Evolutionary conservation across 2,113 vertebrate genomes (phyloP).

Genomic region (Pogona vitticeps): DNA sequence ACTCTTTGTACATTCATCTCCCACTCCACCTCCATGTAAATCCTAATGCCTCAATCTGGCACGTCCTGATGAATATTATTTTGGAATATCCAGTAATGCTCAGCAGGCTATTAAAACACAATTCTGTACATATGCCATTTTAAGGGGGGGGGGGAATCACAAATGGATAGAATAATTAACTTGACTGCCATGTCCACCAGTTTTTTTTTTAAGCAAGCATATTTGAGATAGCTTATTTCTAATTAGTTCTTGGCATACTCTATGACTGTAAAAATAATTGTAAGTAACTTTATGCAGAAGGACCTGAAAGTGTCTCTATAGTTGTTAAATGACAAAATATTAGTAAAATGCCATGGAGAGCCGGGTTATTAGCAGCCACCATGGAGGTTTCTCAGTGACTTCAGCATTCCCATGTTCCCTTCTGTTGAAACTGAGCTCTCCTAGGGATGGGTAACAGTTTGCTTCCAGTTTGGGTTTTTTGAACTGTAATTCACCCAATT

Average conservation of each 20-base stretch:
- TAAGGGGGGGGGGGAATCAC: constrained; percentile 34
- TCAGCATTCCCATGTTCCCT: background rate
- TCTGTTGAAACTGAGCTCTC: background rate
- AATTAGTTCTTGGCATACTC: constrained; percentile 68
- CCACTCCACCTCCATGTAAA: background rate
- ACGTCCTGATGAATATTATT: constrained; percentile 10
- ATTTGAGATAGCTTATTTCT: constrained; percentile 52
- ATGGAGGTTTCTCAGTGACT: background rate
- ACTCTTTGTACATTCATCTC: background rate
- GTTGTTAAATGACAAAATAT: constrained; percentile 14
- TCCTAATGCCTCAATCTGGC: background rate
- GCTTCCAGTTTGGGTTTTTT: no score
- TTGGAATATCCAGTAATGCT: background rate
- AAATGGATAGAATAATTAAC: constrained; percentile 55
- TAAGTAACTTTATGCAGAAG: constrained; percentile 44
- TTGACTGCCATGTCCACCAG: constrained; percentile 33
- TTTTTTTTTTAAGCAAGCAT: constrained; percentile 47
- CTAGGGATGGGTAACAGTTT: background rate
- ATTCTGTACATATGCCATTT: constrained; percentile 14
- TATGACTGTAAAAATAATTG: constrained; percentile 45
- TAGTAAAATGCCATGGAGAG: background rate
- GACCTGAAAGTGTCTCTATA: constrained; percentile 36
- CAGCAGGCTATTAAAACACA: constrained; percentile 30
- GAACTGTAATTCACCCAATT: no score
- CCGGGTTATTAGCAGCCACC: background rate